A percentile compares a stretch with the other conserved stretches of the same genome.
Conservation (phyloP, 2,113 vertebrate genomes). For the Hoplias malabaricus region DNA sequence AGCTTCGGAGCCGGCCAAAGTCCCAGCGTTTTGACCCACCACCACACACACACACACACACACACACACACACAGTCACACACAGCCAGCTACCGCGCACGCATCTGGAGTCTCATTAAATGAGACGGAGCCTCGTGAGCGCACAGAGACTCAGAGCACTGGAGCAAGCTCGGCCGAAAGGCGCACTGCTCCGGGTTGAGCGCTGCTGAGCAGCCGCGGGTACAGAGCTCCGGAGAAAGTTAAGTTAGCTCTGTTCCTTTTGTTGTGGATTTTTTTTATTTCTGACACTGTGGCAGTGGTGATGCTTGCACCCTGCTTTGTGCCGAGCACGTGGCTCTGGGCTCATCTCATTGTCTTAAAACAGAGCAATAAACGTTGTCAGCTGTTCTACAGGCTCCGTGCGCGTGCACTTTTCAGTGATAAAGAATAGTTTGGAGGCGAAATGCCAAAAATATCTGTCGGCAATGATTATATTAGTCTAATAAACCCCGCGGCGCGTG, state of each 20-base stretch:
- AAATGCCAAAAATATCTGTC: background rate
- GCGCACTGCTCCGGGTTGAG: background rate
- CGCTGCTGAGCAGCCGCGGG: background rate
- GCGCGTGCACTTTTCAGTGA: background rate
- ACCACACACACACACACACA: too few species aligned
- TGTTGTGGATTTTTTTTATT: too few species aligned
- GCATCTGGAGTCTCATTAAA: constrained; percentile 38
- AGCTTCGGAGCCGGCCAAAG: background rate
- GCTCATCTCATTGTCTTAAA: constrained; percentile 70
- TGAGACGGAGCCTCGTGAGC: background rate
- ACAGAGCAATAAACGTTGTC: constrained; percentile 59
- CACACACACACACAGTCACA: too few species aligned
- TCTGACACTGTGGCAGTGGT: background rate
- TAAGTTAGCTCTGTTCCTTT: background rate
- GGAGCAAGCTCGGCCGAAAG: background rate
- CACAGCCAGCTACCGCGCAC: background rate
- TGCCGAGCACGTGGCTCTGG: constrained; percentile 76
- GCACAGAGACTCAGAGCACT: background rate
- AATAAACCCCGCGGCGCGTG: too few species aligned
- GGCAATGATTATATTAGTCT: background rate
- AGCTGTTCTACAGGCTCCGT: constrained; percentile 43
- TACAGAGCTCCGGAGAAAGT: background rate
- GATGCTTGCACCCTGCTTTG: constrained; percentile 47
- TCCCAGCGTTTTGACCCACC: background rate
- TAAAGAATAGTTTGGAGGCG: background rate